Base-by-base conservation (phyloP, 1,140 invertebrate species). In the Dendrolimus punctatus region DNA sequence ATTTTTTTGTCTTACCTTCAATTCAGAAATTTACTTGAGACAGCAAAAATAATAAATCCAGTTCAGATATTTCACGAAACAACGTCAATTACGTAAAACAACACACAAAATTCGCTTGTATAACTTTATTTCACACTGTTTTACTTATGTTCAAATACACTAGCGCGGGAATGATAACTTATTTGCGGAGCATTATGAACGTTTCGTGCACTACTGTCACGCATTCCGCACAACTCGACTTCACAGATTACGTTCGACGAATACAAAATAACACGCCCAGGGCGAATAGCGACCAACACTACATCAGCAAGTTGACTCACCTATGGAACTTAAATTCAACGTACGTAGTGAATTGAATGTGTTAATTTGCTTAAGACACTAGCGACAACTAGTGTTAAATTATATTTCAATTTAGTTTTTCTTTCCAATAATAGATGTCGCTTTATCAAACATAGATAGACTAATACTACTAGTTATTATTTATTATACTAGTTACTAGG, bases 111-210 rank as follows among this genome's bases (percentile, higher is more conserved):
- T 77, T 81, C 68, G 74, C 68, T 69, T 62, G 58, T 66, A 55
- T 49, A 72, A 60, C 58, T 71, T 65, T 51, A 53, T 62, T 78
- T 77, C 74, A 71, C 78, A 80, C 72, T 76, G 68, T 80, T 80
- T 80, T 76, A 66, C 61, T 68, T 42, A 70, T 65, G 62, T 69
- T 66, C 52, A 64, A 71, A 59, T 60, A 55, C 68, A 79, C 76
- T 68, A 55, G 66, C 68, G 70, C 70, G 68, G 62, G 69, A 80
- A 74, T 63, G 52, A 64, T 54, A 64, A 53, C 52, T 65, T 74
- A 77, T 80, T 81, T 68, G 70, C 69, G 58, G 57, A 56, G 55
- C 70, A 79, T 79, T 69, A 65, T 70, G 57, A 52, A 53, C 57
- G 55, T 40, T 58, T 42, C 67, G 74, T 66, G 58, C 63, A 58